Conservation (phyloP, 2,888 invertebrate genomes). For the Drosophila buzzatii region DNA sequence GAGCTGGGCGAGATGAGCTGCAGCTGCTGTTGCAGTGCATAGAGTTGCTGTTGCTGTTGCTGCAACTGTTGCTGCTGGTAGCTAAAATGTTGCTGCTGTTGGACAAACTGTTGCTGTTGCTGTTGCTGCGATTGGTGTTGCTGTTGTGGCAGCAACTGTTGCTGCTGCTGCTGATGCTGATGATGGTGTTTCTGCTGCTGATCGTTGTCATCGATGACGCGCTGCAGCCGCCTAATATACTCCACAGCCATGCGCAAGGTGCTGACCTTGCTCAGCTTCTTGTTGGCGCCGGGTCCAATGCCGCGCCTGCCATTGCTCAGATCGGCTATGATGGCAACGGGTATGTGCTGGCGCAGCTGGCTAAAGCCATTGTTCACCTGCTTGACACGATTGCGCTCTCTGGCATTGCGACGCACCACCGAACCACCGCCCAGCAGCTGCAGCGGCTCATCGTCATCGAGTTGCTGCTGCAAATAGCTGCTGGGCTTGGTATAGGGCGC, state of each 20-base stretch:
- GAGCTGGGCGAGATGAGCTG: slow-evolving; percentile 55
- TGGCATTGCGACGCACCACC: slow-evolving; percentile 95
- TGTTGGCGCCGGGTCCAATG: slow-evolving; percentile 89
- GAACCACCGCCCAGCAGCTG: slow-evolving; percentile 86
- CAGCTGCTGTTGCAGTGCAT: slow-evolving; percentile 53
- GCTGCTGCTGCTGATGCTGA: not conserved
- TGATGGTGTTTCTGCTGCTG: slow-evolving; percentile 47
- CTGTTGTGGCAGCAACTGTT: slow-evolving; percentile 22
- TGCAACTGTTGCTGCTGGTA: slow-evolving; percentile 45
- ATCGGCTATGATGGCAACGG: slow-evolving; percentile 91
- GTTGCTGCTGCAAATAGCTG: slow-evolving; percentile 18
- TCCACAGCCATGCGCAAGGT: slow-evolving; percentile 95
- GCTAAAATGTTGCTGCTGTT: slow-evolving; percentile 50
- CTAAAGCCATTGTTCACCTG: slow-evolving; percentile 98
- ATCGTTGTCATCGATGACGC: slow-evolving; percentile 84
- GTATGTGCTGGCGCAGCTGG: slow-evolving; percentile 94
- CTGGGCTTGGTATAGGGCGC: slow-evolving; percentile 67
- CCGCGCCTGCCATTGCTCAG: slow-evolving; percentile 88
- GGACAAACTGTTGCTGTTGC: slow-evolving; percentile 35
- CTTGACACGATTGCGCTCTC: slow-evolving; percentile 97
- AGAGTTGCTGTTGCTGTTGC: slow-evolving; percentile 45
- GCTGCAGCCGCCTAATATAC: slow-evolving; percentile 93
- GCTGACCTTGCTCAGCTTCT: slow-evolving; percentile 95
- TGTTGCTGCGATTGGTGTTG: slow-evolving; percentile 36
- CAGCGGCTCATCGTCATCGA: slow-evolving; percentile 12